A percentile compares a stretch with the other conserved stretches of the same genome.
Conservation (phyloP, 2,888 invertebrate species). For the Meliscaeva auricollis region DNA sequence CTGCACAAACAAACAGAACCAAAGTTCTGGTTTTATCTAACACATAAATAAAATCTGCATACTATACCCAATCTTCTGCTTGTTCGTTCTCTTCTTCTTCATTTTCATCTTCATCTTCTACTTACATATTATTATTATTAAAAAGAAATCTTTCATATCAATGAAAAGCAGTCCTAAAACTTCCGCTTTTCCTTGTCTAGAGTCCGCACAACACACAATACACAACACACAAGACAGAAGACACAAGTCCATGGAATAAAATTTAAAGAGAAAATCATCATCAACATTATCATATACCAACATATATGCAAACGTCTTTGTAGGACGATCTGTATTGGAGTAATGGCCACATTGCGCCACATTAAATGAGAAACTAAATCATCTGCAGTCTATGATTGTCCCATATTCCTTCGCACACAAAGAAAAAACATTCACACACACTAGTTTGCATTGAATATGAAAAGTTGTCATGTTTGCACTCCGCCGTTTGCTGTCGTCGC, state of each 20-base stretch:
- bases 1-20: slow-evolving; percentile 45
- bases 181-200: slow-evolving; percentile 31
- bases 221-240: slow-evolving; percentile 10
- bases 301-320: slow-evolving; percentile 35
- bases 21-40: slow-evolving; percentile 3
- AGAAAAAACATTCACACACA: slow-evolving; percentile 32
- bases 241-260: slow-evolving; percentile 39
- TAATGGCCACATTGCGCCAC: slow-evolving; percentile 76
- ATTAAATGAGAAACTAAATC: slow-evolving; percentile 76
- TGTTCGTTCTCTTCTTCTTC: slow-evolving; percentile 29
- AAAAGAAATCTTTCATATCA: slow-evolving; percentile 48
- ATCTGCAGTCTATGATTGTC: slow-evolving; percentile 76
- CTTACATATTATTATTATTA: slow-evolving; percentile 7
- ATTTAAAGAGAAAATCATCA: slow-evolving; percentile 67
- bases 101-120: slow-evolving; percentile 28
- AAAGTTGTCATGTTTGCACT: slow-evolving; percentile 57
- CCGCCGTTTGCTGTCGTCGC: slow-evolving; percentile 37
- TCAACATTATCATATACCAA: slow-evolving; percentile 65
- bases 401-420: slow-evolving; percentile 68
- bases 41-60: slow-evolving; percentile 39
- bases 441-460: slow-evolving; percentile 17
- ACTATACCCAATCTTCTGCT: slow-evolving; percentile 4
- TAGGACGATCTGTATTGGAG: slow-evolving; percentile 71
- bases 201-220: slow-evolving; percentile 16
- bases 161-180: slow-evolving; percentile 42